These are phyloP conservation scores for Remorina albescens DNA, from an alignment of 2,797 vertebrate genomes.

Conservation along the genomic window DNA sequence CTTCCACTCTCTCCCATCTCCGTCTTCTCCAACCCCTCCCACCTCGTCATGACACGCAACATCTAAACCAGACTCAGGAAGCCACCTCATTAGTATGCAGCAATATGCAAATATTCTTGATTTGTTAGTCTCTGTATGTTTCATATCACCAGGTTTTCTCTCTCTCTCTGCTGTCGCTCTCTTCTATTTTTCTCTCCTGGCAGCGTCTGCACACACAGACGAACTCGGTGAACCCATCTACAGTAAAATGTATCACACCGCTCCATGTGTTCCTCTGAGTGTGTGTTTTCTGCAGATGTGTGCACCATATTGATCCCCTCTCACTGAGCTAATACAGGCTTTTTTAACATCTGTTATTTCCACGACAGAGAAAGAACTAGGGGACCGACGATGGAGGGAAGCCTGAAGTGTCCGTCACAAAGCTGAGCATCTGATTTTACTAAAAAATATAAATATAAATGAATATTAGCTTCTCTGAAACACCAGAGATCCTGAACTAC, in stretches of 20 bases:
- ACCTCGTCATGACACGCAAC: slow-evolving; percentile 40
- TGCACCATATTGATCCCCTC: slow-evolving; percentile 61
- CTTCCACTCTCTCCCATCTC: slow-evolving; percentile 4
- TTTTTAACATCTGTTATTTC: slow-evolving; percentile 55
- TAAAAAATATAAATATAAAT: not conserved
- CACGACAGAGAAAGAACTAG: slow-evolving; percentile 31
- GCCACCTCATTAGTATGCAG: slow-evolving; percentile 67
- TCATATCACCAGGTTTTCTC: slow-evolving; percentile 51
- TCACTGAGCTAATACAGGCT: slow-evolving; percentile 41
- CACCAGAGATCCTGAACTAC: not conserved
- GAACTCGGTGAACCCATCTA: slow-evolving; percentile 71
- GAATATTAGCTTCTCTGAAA: no score
- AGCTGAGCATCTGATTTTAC: not conserved
- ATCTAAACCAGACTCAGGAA: slow-evolving; percentile 63
- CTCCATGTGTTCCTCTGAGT: slow-evolving; percentile 49
- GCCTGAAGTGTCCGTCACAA: slow-evolving; percentile 38
- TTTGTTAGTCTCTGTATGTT: slow-evolving; percentile 65
- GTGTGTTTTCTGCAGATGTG: slow-evolving; percentile 46
- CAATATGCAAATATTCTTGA: slow-evolving; percentile 67
- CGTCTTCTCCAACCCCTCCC: slow-evolving; percentile 25
- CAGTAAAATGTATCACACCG: slow-evolving; percentile 48
- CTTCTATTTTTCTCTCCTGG: slow-evolving; percentile 63
- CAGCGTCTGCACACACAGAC: slow-evolving; percentile 64
- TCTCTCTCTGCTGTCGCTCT: slow-evolving; percentile 36
- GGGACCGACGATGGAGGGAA: slow-evolving; percentile 37